phyloP scores from a whole-genome alignment of 1,140 invertebrate species.

The Prorops nasuta region DNA sequence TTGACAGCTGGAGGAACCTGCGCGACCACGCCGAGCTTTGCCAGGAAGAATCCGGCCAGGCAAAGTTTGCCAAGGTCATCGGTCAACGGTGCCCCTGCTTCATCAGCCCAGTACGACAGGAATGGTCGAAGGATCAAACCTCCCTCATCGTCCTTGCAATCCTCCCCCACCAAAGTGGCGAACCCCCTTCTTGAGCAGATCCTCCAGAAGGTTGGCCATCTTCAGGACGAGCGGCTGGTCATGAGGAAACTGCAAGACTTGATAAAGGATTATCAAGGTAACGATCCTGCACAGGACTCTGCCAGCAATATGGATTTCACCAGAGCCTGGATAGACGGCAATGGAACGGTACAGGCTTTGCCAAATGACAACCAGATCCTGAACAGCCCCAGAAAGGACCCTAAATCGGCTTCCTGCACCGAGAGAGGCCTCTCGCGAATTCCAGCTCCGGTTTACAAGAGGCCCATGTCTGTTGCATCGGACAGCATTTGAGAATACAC shows the following conservation, averaged over 20 bases:
- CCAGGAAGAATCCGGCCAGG: conserved; percentile 62
- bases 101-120: conserved; percentile 60
- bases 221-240: conserved; percentile 68
- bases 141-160: conserved; percentile 57
- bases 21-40: conserved; percentile 55
- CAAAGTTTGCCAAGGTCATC: conserved; percentile 63
- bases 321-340: conserved; percentile 72
- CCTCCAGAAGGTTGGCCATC: conserved; percentile 65
- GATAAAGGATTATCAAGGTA: conserved; percentile 61
- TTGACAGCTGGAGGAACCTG: conserved; percentile 32
- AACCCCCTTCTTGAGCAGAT: conserved; percentile 71
- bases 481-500: conserved; percentile 46
- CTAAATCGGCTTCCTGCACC: conserved; percentile 42
- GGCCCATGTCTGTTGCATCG: conserved; percentile 47
- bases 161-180: conserved; percentile 63
- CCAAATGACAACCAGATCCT: conserved; percentile 41
- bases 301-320: conserved; percentile 68
- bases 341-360: conserved; percentile 59
- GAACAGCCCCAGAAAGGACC: conserved; percentile 52
- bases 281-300: conserved; percentile 42
- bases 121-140: conserved; percentile 56
- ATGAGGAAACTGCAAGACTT: conserved; percentile 71
- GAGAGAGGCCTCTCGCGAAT: conserved; percentile 51
- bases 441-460: conserved; percentile 53
- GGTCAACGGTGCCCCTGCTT: conserved; percentile 35